A percentile compares a stretch with the other conserved stretches of the same genome.
phyloP scores from a whole-genome alignment of 1,140 invertebrate species.

The Drosophila serrata region DNA sequence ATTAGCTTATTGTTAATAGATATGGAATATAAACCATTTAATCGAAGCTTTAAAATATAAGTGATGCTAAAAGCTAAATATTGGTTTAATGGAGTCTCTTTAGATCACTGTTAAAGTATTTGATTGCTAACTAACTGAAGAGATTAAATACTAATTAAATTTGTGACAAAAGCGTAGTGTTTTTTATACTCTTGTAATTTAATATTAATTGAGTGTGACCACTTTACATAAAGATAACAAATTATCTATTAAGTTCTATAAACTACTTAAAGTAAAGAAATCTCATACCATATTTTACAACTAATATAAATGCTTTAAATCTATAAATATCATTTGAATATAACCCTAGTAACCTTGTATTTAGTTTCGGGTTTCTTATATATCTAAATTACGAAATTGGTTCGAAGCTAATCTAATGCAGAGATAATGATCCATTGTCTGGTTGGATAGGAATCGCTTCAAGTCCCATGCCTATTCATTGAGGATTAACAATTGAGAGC shows the following conservation, averaged over 20 bases:
- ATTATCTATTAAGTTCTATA: not conserved
- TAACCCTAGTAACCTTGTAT: not conserved
- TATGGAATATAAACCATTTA: not conserved
- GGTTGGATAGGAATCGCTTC: conserved; percentile 13
- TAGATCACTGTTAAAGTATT: not conserved
- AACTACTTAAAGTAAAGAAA: not conserved
- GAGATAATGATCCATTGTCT: conserved; percentile 27
- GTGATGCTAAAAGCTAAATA: too few relatives aligned
- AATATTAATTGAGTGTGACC: too few relatives aligned
- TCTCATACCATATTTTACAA: not conserved
- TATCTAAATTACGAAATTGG: conserved; percentile 11
- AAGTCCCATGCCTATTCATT: conserved; percentile 37
- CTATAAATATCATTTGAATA: not conserved
- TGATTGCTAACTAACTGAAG: too few relatives aligned
- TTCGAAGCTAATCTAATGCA: conserved; percentile 7
- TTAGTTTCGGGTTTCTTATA: conserved; percentile 5
- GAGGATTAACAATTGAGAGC: conserved; percentile 28
- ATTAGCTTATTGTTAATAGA: not conserved
- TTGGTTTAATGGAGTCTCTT: not conserved
- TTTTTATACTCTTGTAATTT: too few relatives aligned
- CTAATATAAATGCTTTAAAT: not conserved
- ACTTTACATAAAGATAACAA: too few relatives aligned
- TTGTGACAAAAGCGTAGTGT: too few relatives aligned
- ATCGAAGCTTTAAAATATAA: not conserved
- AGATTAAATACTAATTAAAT: too few relatives aligned